Evolutionary conservation across 2,113 vertebrate species (phyloP).

Genomic region (Oceanites oceanicus): DNA sequence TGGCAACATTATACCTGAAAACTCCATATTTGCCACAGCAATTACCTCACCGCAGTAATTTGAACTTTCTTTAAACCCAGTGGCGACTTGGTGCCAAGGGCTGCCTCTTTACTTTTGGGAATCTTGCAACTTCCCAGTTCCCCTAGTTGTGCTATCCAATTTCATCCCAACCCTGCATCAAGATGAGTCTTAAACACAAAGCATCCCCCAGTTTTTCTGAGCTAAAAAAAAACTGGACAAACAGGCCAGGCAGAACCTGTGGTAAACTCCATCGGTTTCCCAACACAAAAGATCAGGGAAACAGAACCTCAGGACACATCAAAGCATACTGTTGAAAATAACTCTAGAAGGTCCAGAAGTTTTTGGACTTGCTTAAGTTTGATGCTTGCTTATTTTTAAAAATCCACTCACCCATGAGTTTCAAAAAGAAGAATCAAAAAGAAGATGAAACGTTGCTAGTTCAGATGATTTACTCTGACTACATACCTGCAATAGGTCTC

Average conservation of each 20-base stretch:
- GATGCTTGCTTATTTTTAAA: not conserved
- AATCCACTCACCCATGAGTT: not conserved
- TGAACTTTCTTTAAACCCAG: not conserved
- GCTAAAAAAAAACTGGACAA: not conserved
- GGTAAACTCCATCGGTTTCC: not conserved
- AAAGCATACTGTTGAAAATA: not conserved
- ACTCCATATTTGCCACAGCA: not conserved
- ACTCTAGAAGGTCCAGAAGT: not conserved
- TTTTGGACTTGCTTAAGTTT: not conserved
- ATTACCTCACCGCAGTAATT: not conserved
- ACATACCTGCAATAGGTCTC: slow-evolving; percentile 91
- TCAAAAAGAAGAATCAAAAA: not conserved
- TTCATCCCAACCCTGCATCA: not conserved
- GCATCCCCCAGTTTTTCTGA: not conserved
- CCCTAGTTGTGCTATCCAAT: not conserved
- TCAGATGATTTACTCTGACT: not conserved
- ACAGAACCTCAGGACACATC: not conserved
- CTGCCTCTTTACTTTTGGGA: not conserved
- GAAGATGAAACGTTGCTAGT: not conserved
- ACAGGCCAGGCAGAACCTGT: not conserved
- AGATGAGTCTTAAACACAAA: not conserved
- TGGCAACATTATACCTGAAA: not conserved
- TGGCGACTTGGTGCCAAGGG: not conserved
- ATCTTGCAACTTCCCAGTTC: not conserved
- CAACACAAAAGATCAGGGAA: not conserved